Evolutionary conservation across 2,113 vertebrate species (phyloP).

Genomic region (Rhinopomastus cyanomelas): DNA sequence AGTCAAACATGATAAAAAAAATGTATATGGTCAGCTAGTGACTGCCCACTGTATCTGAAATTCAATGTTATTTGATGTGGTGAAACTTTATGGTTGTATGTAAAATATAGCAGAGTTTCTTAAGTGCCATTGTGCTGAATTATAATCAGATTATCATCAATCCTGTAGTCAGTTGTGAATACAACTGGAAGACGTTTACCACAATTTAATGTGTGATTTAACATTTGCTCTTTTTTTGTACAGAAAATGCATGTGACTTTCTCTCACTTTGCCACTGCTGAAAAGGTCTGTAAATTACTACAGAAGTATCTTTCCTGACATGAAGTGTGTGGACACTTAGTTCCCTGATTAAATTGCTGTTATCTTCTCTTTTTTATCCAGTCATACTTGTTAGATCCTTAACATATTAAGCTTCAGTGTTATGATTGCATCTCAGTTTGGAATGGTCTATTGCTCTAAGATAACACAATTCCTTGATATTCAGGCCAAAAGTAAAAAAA

Average conservation of each 20-base stretch:
- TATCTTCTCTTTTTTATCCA: neutral
- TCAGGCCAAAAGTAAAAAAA: neutral
- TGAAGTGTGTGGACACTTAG: neutral
- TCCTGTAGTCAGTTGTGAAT: neutral
- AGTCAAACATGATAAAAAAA: constrained; percentile 9
- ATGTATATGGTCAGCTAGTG: neutral
- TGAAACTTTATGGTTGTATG: neutral
- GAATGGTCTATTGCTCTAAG: neutral
- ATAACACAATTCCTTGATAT: neutral
- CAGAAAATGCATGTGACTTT: neutral
- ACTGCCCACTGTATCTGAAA: neutral
- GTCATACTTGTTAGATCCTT: neutral
- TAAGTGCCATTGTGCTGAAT: neutral
- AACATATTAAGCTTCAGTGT: neutral
- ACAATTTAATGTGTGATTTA: neutral
- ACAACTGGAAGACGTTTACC: neutral
- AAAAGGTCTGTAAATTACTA: neutral
- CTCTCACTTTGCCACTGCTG: neutral
- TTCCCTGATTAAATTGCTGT: neutral
- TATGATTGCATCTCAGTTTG: neutral
- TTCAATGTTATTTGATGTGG: neutral
- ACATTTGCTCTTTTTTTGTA: neutral
- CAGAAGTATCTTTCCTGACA: neutral
- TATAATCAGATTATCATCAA: neutral
- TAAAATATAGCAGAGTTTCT: neutral